Evolutionary conservation across 2,797 vertebrate species (phyloP).

Genomic region (Nothura maculosa): DNA sequence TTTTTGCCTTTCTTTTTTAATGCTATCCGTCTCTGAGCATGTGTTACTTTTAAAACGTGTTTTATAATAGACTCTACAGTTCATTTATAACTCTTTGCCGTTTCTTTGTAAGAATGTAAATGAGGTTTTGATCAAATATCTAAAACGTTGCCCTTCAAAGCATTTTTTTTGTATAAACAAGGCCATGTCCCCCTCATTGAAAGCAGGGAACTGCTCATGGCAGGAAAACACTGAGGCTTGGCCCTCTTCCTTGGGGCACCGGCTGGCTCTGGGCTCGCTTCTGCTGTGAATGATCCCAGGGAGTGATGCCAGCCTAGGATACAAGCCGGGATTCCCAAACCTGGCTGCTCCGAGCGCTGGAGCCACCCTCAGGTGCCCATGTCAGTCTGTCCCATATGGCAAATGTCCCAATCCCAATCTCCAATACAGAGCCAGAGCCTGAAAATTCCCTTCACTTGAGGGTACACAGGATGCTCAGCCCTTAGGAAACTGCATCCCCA

Average conservation of each 20-base stretch:
- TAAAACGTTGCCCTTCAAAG: constrained; percentile 73
- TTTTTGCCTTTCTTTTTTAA: constrained; percentile 18
- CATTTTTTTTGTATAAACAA: constrained; percentile 27
- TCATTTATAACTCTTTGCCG: constrained; percentile 65
- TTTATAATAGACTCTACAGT: constrained; percentile 67
- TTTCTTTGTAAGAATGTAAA: constrained; percentile 71
- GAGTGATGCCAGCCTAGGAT: background rate
- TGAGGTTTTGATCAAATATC: constrained; percentile 68
- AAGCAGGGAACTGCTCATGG: background rate
- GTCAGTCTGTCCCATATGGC: background rate
- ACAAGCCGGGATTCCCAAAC: background rate
- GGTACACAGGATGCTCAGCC: fast-evolving
- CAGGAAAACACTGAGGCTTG: background rate
- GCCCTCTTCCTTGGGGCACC: background rate
- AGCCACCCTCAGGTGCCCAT: background rate
- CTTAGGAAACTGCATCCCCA: background rate
- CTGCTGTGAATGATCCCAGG: background rate
- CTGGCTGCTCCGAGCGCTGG: background rate
- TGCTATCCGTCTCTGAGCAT: constrained; percentile 56
- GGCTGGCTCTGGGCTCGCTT: background rate
- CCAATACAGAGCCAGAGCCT: background rate
- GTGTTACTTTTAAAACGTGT: constrained; percentile 72
- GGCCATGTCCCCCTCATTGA: background rate
- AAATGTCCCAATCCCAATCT: background rate
- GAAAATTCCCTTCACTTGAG: background rate